A percentile compares a stretch with the other conserved stretches of the same genome.
These are phyloP conservation scores for Yoshiicerus persimilis DNA, from an alignment of 1,140 invertebrate genomes.

Conservation along the genomic window DNA sequence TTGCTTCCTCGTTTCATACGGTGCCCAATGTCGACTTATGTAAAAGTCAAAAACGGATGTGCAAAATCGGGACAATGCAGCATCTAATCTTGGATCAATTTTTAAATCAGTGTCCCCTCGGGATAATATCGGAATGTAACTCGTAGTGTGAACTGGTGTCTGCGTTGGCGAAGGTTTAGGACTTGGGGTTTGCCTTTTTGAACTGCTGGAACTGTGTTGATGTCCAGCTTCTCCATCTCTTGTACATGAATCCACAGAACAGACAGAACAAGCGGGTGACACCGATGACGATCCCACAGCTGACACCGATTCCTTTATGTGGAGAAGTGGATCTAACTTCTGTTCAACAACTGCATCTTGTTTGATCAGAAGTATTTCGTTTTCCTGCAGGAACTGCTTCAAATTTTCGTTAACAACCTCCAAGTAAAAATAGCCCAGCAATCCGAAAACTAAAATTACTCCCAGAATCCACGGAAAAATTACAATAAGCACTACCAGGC, in stretches of 20 bases:
- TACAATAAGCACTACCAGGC: background rate
- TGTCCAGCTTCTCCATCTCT: background rate
- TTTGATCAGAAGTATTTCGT: background rate
- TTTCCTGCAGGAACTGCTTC: background rate
- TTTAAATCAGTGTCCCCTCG: background rate
- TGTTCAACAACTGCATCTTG: background rate
- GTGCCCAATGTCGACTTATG: slow-evolving; percentile 41
- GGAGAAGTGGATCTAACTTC: slow-evolving; percentile 10
- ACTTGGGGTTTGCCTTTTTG: background rate
- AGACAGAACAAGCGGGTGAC: background rate
- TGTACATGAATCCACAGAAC: background rate
- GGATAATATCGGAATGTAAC: background rate
- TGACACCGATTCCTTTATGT: background rate
- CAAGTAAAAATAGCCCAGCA: slow-evolving; percentile 21
- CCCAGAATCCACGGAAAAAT: slow-evolving; percentile 37
- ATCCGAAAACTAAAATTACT: background rate
- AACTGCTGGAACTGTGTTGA: background rate
- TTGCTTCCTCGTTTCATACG: slow-evolving; percentile 40
- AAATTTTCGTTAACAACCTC: slow-evolving; percentile 6
- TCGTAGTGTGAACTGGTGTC: background rate
- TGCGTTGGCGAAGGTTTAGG: background rate
- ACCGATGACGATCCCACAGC: background rate
- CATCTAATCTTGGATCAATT: slow-evolving; percentile 34
- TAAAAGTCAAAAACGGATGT: slow-evolving; percentile 40
- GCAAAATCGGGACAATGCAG: slow-evolving; percentile 37